These are phyloP conservation scores for Callyntrura sp. DNA, from an alignment of 2,888 invertebrate species.

Conservation along the genomic window DNA sequence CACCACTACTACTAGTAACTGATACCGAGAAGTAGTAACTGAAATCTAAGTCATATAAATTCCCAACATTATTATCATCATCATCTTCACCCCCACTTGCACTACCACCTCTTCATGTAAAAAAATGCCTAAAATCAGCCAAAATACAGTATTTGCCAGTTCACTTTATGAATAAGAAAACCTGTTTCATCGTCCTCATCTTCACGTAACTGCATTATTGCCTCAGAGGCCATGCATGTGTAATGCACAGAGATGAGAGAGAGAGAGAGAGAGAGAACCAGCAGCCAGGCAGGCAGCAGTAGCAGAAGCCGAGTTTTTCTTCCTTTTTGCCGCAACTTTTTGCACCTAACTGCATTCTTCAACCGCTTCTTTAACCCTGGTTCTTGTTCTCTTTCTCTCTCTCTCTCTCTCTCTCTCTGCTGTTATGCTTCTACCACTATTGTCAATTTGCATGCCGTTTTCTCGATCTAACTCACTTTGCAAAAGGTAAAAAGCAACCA, in stretches of 20 bases:
- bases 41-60: constrained; percentile 14
- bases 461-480: constrained; percentile 49
- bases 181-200: constrained; percentile 67
- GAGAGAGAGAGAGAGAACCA: not conserved
- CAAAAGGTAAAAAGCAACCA: constrained; percentile 41
- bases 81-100: constrained; percentile 1
- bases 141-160: constrained; percentile 63
- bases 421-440: constrained; percentile 29
- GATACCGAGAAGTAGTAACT: not conserved
- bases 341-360: constrained; percentile 75
- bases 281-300: constrained; percentile 12
- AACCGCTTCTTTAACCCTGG: constrained; percentile 71
- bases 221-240: constrained; percentile 64
- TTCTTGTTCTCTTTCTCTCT: constrained; percentile 4
- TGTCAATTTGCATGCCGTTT: constrained; percentile 50
- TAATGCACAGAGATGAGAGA: constrained; percentile 17
- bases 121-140: constrained; percentile 45
- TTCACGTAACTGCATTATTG: constrained; percentile 71
- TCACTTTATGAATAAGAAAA: constrained; percentile 51
- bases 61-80: not conserved
- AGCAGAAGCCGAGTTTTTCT: constrained; percentile 71
- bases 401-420: not conserved
- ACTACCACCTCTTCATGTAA: not conserved
- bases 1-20: constrained; percentile 3
- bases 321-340: constrained; percentile 73